Conservation (phyloP, 1,140 invertebrate species). For the Nixonia krombeini region DNA sequence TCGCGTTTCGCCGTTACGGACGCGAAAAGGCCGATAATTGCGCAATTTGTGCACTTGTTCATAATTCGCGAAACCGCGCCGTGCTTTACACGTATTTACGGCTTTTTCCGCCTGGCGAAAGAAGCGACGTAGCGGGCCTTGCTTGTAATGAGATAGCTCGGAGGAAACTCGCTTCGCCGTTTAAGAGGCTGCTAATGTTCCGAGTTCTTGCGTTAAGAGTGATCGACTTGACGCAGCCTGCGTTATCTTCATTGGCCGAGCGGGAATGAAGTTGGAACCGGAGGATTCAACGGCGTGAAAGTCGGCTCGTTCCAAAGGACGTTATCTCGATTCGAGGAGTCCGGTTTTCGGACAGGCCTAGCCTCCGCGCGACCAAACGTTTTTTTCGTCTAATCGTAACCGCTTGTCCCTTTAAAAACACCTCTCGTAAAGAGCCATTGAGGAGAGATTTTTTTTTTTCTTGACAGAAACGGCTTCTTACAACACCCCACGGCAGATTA, state of each 20-base stretch:
- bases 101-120: not conserved
- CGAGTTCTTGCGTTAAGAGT: slow-evolving; percentile 21
- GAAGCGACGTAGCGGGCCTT: slow-evolving; percentile 10
- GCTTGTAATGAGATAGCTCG: slow-evolving; percentile 12
- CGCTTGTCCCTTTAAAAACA: too few relatives aligned
- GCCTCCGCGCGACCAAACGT: too few relatives aligned
- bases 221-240: slow-evolving; percentile 24
- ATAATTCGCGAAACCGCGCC: too few relatives aligned
- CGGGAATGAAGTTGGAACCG: slow-evolving; percentile 22
- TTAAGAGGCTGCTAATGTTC: slow-evolving; percentile 24
- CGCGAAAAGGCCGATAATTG: too few relatives aligned
- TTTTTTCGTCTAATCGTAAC: too few relatives aligned
- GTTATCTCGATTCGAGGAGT: slow-evolving; percentile 19
- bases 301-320: slow-evolving; percentile 21
- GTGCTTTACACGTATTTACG: too few relatives aligned
- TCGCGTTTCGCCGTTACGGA: too few relatives aligned
- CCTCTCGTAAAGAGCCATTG: too few relatives aligned
- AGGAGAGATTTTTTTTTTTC: too few relatives aligned
- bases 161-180: slow-evolving; percentile 12
- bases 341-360: slow-evolving; percentile 13
- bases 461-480: too few relatives aligned
- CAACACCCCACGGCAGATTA: too few relatives aligned
- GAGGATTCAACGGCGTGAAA: slow-evolving; percentile 15
- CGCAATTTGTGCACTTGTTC: too few relatives aligned
- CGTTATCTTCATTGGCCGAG: slow-evolving; percentile 30